A percentile compares a stretch with the other conserved stretches of the same genome.
phyloP scores from a whole-genome alignment of 1,140 invertebrate genomes.

The Polypedilum pembai region DNA sequence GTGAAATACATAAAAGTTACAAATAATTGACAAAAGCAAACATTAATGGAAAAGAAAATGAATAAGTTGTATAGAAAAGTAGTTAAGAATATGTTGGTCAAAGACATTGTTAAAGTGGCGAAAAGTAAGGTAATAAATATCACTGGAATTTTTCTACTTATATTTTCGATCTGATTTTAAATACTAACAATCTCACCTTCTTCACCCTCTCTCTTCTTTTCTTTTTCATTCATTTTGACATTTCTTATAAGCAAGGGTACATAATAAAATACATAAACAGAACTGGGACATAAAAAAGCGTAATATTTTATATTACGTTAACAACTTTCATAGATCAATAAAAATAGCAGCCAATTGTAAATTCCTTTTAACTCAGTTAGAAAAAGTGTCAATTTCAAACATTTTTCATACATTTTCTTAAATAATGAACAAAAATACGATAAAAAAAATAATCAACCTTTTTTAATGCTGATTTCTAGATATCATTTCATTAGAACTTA shows the following conservation, averaged over 20 bases:
- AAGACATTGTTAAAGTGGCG: conserved; percentile 34
- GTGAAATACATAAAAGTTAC: neutral
- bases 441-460: too few species aligned
- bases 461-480: too few species aligned
- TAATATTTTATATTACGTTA: neutral
- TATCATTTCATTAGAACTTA: too few species aligned
- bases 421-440: too few species aligned
- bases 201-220: neutral
- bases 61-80: conserved; percentile 24
- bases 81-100: neutral
- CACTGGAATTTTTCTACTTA: neutral
- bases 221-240: too few species aligned
- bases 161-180: neutral
- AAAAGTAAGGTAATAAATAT: conserved; percentile 19
- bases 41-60: neutral
- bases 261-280: neutral
- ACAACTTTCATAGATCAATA: neutral
- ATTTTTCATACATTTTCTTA: too few species aligned
- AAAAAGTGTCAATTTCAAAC: neutral
- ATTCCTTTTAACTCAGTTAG: too few species aligned
- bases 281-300: neutral
- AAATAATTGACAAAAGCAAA: neutral
- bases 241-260: neutral
- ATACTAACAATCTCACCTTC: neutral
- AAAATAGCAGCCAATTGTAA: neutral